These are phyloP conservation scores for Pterocles burchelli DNA, from an alignment of 2,113 vertebrate species.

Conservation along the genomic window DNA sequence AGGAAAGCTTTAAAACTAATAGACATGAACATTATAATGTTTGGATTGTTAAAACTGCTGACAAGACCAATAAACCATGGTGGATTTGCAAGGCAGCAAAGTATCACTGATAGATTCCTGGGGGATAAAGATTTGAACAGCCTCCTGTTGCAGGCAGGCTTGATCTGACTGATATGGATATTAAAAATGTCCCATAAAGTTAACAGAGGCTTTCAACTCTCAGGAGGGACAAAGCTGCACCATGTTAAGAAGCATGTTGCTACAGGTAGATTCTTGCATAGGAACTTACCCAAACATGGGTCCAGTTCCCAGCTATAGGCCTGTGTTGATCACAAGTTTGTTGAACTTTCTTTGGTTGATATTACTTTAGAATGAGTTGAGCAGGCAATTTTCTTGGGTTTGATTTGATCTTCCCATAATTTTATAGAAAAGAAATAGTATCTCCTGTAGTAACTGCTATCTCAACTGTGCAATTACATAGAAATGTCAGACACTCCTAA, in stretches of 20 bases:
- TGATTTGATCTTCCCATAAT: background rate
- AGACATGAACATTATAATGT: background rate
- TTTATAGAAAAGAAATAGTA: background rate
- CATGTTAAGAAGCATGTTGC: background rate
- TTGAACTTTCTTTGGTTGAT: background rate
- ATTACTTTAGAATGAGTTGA: background rate
- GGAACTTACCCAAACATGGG: background rate
- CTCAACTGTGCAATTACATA: background rate
- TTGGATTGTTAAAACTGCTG: constrained; percentile 2
- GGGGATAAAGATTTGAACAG: background rate
- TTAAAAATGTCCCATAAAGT: background rate
- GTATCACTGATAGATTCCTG: background rate
- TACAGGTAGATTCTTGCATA: background rate
- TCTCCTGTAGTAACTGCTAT: background rate
- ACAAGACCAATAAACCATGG: background rate
- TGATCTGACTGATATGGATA: background rate
- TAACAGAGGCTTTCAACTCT: background rate
- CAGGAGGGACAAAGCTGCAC: background rate
- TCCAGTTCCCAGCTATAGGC: background rate
- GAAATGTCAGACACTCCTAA: background rate
- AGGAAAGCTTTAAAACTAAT: background rate
- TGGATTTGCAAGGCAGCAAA: background rate
- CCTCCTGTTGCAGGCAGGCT: background rate
- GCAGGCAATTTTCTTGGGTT: background rate
- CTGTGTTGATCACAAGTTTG: background rate